Conservation (phyloP, 2,888 invertebrate genomes). For the Synergus umbraculus region DNA sequence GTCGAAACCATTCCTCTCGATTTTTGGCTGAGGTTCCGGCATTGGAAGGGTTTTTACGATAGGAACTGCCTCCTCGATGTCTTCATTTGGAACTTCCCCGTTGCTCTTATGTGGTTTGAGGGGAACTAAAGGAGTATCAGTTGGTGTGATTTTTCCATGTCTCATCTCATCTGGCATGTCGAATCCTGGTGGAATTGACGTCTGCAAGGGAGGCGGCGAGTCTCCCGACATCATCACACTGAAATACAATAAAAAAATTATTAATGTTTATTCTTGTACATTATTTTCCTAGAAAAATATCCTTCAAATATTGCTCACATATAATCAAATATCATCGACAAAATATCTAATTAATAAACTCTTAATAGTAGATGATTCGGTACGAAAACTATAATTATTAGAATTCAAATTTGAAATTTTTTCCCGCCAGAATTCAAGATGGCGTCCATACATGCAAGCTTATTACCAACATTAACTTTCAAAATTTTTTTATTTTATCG, state of each 20-base stretch:
- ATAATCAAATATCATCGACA: not conserved
- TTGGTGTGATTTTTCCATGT: slow-evolving; percentile 62
- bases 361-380: too few species aligned
- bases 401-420: too few species aligned
- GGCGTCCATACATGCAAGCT: too few species aligned
- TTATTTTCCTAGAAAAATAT: slow-evolving; percentile 14
- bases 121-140: slow-evolving; percentile 53
- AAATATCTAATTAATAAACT: too few species aligned
- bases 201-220: slow-evolving; percentile 65
- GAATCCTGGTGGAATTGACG: slow-evolving; percentile 65
- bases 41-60: slow-evolving; percentile 63
- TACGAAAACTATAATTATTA: too few species aligned
- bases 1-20: slow-evolving; percentile 69
- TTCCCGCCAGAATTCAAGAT: too few species aligned
- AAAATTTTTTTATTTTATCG: too few species aligned
- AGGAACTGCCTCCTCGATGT: slow-evolving; percentile 67
- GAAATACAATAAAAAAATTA: slow-evolving; percentile 51
- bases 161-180: slow-evolving; percentile 69
- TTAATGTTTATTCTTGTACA: slow-evolving; percentile 1
- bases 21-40: slow-evolving; percentile 67
- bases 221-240: slow-evolving; percentile 73
- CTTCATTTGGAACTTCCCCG: slow-evolving; percentile 58
- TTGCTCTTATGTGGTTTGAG: slow-evolving; percentile 40
- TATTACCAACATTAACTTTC: too few species aligned
- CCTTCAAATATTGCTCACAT: slow-evolving; percentile 25